Base-by-base conservation (phyloP, 2,888 invertebrate genomes). In the Frankliniella intonsa region DNA sequence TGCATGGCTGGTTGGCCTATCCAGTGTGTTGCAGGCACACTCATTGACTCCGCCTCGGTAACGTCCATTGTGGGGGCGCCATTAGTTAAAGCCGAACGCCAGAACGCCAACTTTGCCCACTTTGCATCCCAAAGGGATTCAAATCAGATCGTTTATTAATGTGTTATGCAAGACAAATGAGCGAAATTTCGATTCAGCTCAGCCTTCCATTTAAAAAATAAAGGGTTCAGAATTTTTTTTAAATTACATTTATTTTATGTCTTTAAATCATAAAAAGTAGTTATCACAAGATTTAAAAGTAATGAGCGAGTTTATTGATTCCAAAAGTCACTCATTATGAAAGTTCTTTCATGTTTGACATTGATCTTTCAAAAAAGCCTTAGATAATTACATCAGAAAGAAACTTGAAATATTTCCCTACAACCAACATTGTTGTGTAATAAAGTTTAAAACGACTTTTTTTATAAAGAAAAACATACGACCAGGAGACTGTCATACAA, bases 231-330 rank as follows among this genome's bases (percentile, higher is more conserved):
- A 38, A 38, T 38, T 3, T 38, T 38, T 38, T 62, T 62, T 62
- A 8, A 62, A n/a, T n/a, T 62, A 8, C n/a, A 17, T 62, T 10
- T 19, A 62, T 62, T 14, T 62, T 62, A 62, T n/a, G 0, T 62
- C n/a, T 62, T 62, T 17, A 5, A 62, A 62, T 62, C 22, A 76
- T 76, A 76, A 76, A 76, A 76, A 76, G 69, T 76, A 76, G 69
- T 76, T 76, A 76, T 76, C 69, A 76, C 69, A 69, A 22, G 69
- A 69, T 69, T 22, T n/a, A 19, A n/a, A 69, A 22, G 22, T 22
- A 19, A 69, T n/a, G 69, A n/a, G 69, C n/a, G 22, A 19, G 11
- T n/a, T 22, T 22, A 22, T 69, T 22, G 22, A 19, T 8, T 69
- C 69, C 9, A 69, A 69, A 69, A 55, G 55, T 55, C 55, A 55